phyloP scores from a whole-genome alignment of 2,113 vertebrate species.

The Chaenogobius annularis region DNA sequence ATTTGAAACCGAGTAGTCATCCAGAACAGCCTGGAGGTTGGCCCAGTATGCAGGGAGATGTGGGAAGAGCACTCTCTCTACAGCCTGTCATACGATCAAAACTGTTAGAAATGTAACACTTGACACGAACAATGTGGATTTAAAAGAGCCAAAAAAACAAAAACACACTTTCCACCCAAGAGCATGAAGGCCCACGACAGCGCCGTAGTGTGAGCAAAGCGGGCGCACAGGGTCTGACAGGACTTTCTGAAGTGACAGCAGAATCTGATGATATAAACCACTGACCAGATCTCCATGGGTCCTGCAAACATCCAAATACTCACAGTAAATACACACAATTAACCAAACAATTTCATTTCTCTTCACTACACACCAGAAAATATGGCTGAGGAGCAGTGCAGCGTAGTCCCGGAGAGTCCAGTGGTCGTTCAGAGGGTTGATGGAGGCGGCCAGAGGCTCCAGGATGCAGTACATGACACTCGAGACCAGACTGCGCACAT shows the following conservation, averaged over 20 bases:
- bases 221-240: slow-evolving; percentile 89
- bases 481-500: slow-evolving; percentile 87
- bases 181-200: slow-evolving; percentile 89
- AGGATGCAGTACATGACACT: slow-evolving; percentile 94
- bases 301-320: slow-evolving; percentile 66
- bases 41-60: slow-evolving; percentile 92
- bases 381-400: slow-evolving; percentile 89
- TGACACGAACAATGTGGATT: not conserved
- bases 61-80: slow-evolving; percentile 88
- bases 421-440: slow-evolving; percentile 96
- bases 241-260: slow-evolving; percentile 91
- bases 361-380: slow-evolving; percentile 81
- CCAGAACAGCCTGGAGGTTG: slow-evolving; percentile 88
- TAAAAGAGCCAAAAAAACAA: not conserved
- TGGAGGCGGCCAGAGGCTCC: slow-evolving; percentile 91
- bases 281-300: slow-evolving; percentile 87
- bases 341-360: not conserved
- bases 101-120: not conserved
- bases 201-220: slow-evolving; percentile 92
- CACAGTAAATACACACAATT: not conserved
- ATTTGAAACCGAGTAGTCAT: slow-evolving; percentile 91
- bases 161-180: slow-evolving; percentile 88
- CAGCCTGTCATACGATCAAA: slow-evolving; percentile 74
- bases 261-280: slow-evolving; percentile 88
- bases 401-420: slow-evolving; percentile 92